These are phyloP conservation scores for Uromys caudimaculatus DNA, from an alignment of 2,797 vertebrate species.

Conservation along the genomic window DNA sequence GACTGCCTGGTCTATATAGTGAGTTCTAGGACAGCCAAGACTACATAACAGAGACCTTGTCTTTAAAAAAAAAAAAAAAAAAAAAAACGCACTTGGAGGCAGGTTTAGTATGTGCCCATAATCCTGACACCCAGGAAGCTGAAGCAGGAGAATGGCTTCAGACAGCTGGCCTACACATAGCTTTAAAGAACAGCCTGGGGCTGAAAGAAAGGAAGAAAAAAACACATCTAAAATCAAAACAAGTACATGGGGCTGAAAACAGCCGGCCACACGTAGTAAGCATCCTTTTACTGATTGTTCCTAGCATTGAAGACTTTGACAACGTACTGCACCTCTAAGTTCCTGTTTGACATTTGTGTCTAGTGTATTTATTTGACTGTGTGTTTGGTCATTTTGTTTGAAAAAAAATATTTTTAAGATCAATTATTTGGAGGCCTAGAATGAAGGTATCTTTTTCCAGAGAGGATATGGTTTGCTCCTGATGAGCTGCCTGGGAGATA, in stretches of 20 bases:
- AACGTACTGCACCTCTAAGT: background rate
- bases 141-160: background rate
- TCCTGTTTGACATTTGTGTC: background rate
- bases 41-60: background rate
- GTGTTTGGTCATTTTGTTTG: constrained; percentile 8
- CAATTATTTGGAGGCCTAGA: background rate
- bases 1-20: background rate
- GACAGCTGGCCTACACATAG: background rate
- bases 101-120: background rate
- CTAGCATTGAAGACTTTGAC: background rate
- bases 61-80: no score
- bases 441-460: background rate
- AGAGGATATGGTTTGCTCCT: background rate
- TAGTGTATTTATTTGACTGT: constrained; percentile 39
- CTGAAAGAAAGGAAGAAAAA: background rate
- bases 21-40: background rate
- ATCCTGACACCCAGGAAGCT: background rate
- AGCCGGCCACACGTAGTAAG: background rate
- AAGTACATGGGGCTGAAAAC: background rate
- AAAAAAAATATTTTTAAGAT: constrained; percentile 18
- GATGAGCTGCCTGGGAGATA: background rate
- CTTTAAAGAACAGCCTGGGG: background rate
- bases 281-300: background rate
- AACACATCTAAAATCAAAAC: background rate
- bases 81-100: background rate